Percentiles rank a stretch among this genome's conserved stretches.
phyloP scores from a whole-genome alignment of 2,797 vertebrate species.

The Sebastes matsubarae region DNA sequence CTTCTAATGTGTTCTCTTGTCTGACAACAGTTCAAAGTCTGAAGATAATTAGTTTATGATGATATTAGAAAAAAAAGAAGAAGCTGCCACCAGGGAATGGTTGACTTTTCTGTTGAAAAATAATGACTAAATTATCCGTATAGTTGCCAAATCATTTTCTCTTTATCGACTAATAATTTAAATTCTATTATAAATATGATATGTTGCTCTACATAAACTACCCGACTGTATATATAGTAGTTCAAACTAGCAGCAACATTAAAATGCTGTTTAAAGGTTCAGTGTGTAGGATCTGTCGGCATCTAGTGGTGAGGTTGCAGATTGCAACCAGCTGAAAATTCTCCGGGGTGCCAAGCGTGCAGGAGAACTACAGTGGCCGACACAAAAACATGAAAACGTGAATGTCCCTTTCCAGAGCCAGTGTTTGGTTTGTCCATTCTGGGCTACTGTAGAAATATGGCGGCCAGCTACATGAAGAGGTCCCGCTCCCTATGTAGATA shows the following conservation, averaged over 20 bases:
- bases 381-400: no score
- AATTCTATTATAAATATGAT: not conserved
- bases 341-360: no score
- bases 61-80: not conserved
- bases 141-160: not conserved
- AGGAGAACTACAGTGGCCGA: no score
- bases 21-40: not conserved
- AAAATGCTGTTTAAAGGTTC: not conserved
- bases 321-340: no score
- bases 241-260: not conserved
- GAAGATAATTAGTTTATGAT: not conserved
- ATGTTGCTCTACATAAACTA: not conserved
- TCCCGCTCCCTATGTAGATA: no score
- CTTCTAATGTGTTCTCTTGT: not conserved
- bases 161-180: not conserved
- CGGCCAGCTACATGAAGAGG: not conserved
- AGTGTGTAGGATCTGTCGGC: no score
- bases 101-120: not conserved
- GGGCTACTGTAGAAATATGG: no score
- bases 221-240: not conserved
- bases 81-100: not conserved
- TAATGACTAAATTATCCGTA: not conserved
- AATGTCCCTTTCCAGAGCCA: no score
- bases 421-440: no score
- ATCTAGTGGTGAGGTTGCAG: no score